Evolutionary conservation across 2,113 vertebrate genomes (phyloP).

Genomic region (Salvelinus alpinus): DNA sequence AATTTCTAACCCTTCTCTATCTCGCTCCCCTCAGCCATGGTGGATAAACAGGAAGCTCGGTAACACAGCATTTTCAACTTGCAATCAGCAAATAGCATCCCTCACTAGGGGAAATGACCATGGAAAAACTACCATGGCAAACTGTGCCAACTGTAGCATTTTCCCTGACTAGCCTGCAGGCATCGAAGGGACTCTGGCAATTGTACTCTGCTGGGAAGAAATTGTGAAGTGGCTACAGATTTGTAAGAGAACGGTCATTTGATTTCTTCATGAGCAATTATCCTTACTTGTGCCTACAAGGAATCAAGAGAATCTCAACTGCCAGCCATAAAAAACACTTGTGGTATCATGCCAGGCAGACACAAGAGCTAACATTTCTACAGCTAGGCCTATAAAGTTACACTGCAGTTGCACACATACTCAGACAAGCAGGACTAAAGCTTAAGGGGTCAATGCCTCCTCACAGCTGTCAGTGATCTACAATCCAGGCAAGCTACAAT

Average conservation of each 20-base stretch:
- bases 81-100: slow-evolving; percentile 27
- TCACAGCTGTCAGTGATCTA: slow-evolving; percentile 1
- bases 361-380: background rate
- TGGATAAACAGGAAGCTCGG: slow-evolving; percentile 14
- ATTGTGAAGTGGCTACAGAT: background rate
- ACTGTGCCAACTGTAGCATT: slow-evolving; percentile 36
- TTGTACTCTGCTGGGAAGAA: background rate
- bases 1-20: no score
- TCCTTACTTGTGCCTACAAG: background rate
- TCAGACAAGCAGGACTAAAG: background rate
- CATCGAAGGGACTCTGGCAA: background rate
- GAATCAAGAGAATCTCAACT: background rate
- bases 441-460: background rate
- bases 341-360: background rate
- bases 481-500: background rate
- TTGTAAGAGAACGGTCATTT: background rate
- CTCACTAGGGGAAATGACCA: slow-evolving; percentile 41
- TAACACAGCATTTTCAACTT: slow-evolving; percentile 36
- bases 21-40: background rate
- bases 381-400: background rate
- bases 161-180: background rate
- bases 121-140: slow-evolving; percentile 55
- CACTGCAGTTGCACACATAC: background rate
- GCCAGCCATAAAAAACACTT: background rate
- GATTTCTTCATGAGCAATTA: background rate